A percentile compares a stretch with the other conserved stretches of the same genome.
These are phyloP conservation scores for Acholoe squamosa DNA, from an alignment of 2,888 invertebrate species.

Conservation along the genomic window DNA sequence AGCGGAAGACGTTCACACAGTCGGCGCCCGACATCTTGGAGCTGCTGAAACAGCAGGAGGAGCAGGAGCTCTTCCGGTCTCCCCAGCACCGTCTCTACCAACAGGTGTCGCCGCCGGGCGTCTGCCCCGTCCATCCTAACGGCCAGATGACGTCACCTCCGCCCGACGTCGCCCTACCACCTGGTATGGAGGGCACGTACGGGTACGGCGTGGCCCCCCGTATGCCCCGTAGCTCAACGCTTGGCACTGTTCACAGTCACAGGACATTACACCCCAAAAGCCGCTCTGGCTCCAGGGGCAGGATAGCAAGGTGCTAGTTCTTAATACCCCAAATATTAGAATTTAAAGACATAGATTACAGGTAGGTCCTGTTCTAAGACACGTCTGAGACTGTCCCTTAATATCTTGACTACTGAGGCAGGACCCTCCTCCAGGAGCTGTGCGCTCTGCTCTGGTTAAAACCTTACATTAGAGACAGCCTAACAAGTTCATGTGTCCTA, in stretches of 20 bases:
- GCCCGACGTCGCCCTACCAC: neutral
- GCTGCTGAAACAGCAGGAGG: neutral
- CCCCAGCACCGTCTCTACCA: constrained; percentile 1
- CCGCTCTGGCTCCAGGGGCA: constrained; percentile 44
- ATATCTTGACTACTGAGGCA: too few relatives aligned
- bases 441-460: too few relatives aligned
- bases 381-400: too few relatives aligned
- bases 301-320: constrained; percentile 52
- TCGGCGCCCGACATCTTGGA: constrained; percentile 63
- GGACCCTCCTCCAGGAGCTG: too few relatives aligned
- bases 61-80: neutral
- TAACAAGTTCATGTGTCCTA: too few relatives aligned
- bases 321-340: too few relatives aligned
- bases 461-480: too few relatives aligned
- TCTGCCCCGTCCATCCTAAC: constrained; percentile 52
- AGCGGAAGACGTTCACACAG: constrained; percentile 51
- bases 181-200: neutral
- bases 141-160: constrained; percentile 50
- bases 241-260: constrained; percentile 43
- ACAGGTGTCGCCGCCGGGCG: neutral
- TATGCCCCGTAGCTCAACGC: constrained; percentile 38
- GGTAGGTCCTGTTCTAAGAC: too few relatives aligned
- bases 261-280: constrained; percentile 37
- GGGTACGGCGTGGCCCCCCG: neutral
- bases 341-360: too few relatives aligned